Conservation (phyloP, 2,797 vertebrate genomes). For the Parambassis ranga region DNA sequence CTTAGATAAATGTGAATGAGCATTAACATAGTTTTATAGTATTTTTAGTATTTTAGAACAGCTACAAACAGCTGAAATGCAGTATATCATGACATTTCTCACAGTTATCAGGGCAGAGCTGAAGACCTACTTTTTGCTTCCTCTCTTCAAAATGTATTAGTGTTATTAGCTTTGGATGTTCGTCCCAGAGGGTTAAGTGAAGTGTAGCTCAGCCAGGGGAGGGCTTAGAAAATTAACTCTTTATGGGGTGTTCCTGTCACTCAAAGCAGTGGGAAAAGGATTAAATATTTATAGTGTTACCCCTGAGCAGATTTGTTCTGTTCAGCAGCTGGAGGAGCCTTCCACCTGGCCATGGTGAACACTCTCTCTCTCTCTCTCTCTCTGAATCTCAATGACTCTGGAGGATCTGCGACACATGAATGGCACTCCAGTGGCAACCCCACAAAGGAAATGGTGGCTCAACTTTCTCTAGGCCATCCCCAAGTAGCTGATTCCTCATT, state of each 20-base stretch:
- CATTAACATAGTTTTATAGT: no score
- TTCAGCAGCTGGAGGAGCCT: constrained; percentile 84
- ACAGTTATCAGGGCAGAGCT: background rate
- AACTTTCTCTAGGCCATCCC: constrained; percentile 83
- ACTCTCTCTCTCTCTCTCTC: constrained; percentile 82
- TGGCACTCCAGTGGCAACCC: constrained; percentile 80
- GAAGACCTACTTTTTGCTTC: background rate
- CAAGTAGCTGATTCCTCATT: constrained; percentile 88
- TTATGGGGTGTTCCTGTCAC: constrained; percentile 79
- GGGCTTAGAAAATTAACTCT: constrained; percentile 62
- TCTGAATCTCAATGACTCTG: constrained; percentile 89
- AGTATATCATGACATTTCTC: no score
- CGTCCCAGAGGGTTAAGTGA: constrained; percentile 2
- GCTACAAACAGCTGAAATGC: background rate
- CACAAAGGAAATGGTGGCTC: constrained; percentile 85
- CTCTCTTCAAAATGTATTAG: background rate
- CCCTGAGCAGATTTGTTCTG: constrained; percentile 81
- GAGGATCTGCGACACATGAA: constrained; percentile 88
- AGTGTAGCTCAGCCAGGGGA: background rate
- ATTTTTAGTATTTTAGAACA: no score
- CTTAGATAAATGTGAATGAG: no score
- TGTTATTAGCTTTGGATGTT: background rate
- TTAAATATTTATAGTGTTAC: constrained; percentile 84
- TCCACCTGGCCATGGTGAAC: constrained; percentile 79
- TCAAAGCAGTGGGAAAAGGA: constrained; percentile 83